Conservation (phyloP, 2,113 vertebrate species). For the Nothocercus nigrocapillus region DNA sequence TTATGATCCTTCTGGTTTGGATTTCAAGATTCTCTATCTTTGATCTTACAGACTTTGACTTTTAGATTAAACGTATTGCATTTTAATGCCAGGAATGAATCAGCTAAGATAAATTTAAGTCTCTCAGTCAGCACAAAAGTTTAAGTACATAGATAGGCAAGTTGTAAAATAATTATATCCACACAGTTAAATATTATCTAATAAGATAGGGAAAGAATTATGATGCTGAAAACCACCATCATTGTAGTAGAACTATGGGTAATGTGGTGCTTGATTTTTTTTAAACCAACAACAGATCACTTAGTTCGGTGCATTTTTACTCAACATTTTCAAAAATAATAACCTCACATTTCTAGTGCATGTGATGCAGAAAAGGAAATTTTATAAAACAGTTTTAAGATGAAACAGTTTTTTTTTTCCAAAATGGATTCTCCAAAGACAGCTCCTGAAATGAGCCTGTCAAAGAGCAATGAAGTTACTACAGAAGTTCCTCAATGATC, state of each 20-base stretch:
- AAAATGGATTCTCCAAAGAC: neutral
- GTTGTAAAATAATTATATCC: conserved; percentile 62
- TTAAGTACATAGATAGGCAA: conserved; percentile 52
- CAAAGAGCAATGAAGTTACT: neutral
- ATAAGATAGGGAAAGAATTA: conserved; percentile 8
- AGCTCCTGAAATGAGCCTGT: neutral
- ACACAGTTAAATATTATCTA: conserved; percentile 72
- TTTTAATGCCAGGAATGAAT: conserved; percentile 54
- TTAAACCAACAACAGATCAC: neutral
- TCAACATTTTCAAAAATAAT: neutral
- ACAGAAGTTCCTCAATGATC: neutral
- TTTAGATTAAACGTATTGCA: conserved; percentile 63
- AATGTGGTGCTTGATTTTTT: neutral
- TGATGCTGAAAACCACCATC: neutral
- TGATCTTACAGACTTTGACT: conserved; percentile 76
- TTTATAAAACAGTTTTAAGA: neutral
- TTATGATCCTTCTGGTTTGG: conserved; percentile 56
- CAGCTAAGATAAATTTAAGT: conserved; percentile 59
- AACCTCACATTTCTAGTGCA: neutral
- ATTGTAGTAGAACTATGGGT: neutral
- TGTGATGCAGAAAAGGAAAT: neutral
- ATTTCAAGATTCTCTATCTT: conserved; percentile 63
- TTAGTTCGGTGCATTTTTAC: neutral
- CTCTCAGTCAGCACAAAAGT: conserved; percentile 60
- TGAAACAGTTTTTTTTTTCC: neutral